phyloP scores from a whole-genome alignment of 2,888 invertebrate species.

The Nephrotoma guestfalica region DNA sequence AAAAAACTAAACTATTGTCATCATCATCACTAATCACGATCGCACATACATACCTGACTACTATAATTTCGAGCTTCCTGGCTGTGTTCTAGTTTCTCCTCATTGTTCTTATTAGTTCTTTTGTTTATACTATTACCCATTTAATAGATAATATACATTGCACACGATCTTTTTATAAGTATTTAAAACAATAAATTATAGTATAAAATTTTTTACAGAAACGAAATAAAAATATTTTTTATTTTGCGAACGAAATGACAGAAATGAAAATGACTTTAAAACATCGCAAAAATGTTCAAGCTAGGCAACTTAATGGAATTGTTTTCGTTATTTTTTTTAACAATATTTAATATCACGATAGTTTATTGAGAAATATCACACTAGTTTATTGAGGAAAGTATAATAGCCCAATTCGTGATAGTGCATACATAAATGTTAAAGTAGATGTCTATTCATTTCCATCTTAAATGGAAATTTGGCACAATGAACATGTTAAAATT shows the following conservation, averaged over 20 bases:
- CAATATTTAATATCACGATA: too few species aligned
- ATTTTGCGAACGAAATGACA: neutral
- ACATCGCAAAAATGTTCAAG: neutral
- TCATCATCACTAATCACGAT: neutral
- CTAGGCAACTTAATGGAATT: neutral
- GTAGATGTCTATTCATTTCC: too few species aligned
- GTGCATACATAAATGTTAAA: too few species aligned
- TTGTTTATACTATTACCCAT: neutral
- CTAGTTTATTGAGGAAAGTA: too few species aligned
- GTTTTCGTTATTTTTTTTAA: neutral
- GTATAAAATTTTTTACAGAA: neutral
- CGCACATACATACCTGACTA: neutral
- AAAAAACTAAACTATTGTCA: neutral
- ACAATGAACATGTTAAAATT: too few species aligned
- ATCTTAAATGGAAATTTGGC: too few species aligned
- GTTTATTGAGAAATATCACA: too few species aligned
- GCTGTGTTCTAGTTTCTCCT: neutral
- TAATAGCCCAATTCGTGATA: too few species aligned
- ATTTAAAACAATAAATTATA: neutral
- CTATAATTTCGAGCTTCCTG: neutral
- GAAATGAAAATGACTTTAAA: neutral
- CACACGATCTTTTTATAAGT: neutral
- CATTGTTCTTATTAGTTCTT: neutral
- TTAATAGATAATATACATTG: neutral
- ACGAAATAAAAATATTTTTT: neutral